A percentile compares a stretch with the other conserved stretches of the same genome.
These are phyloP conservation scores for Acrocephalus arundinaceus DNA, from an alignment of 2,113 vertebrate species.

Conservation along the genomic window DNA sequence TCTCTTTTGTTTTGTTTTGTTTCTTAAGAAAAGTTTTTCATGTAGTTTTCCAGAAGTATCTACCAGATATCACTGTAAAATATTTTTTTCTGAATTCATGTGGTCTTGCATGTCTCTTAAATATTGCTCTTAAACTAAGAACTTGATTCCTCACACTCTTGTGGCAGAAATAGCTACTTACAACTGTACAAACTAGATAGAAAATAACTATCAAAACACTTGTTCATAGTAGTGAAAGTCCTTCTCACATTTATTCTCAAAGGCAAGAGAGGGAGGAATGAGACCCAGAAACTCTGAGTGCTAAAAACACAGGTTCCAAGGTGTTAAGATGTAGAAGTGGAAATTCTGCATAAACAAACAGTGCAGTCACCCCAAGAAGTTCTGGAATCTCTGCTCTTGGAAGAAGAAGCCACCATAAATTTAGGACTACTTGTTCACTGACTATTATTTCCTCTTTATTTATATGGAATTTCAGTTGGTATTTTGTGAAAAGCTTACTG, in stretches of 20 bases:
- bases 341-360: background rate
- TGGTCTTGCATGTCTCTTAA: background rate
- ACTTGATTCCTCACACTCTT: background rate
- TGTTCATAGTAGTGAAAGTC: background rate
- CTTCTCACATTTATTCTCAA: background rate
- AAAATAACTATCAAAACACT: background rate
- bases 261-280: background rate
- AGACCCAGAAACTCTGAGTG: background rate
- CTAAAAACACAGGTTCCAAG: background rate
- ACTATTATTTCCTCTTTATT: background rate
- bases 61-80: background rate
- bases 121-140: background rate
- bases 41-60: background rate
- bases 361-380: accelerated
- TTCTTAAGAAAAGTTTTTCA: background rate
- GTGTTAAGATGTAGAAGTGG: background rate
- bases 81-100: background rate
- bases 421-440: background rate
- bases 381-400: background rate
- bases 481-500: background rate
- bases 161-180: background rate
- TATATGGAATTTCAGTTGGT: background rate
- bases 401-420: background rate
- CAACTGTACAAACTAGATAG: background rate
- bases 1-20: background rate